A percentile compares a stretch with the other conserved stretches of the same genome.
Evolutionary conservation across 1,140 invertebrate genomes (phyloP).

Genomic region (Bicyclus anynana): DNA sequence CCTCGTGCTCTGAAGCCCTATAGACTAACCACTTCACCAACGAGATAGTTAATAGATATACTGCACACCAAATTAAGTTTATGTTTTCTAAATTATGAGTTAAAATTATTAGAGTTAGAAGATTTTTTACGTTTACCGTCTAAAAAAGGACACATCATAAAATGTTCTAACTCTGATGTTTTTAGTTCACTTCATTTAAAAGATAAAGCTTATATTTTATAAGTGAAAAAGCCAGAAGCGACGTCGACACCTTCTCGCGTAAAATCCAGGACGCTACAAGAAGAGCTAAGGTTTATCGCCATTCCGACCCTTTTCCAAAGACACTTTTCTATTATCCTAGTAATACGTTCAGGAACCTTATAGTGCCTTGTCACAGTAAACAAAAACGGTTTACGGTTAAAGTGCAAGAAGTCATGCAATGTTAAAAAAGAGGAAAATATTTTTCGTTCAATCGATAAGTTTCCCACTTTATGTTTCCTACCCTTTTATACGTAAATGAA

Average conservation of each 20-base stretch:
- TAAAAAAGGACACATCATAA: too few species aligned
- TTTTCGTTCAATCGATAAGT: not conserved
- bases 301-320: conserved; percentile 29
- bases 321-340: conserved; percentile 33
- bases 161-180: not conserved
- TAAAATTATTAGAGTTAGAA: too few species aligned
- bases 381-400: conserved; percentile 14
- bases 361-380: conserved; percentile 16
- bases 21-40: too few species aligned
- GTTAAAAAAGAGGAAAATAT: not conserved
- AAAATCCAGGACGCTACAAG: conserved; percentile 32
- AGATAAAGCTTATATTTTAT: conserved; percentile 20
- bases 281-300: conserved; percentile 33
- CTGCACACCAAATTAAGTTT: too few species aligned
- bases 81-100: too few species aligned
- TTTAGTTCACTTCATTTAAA: not conserved
- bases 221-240: conserved; percentile 21
- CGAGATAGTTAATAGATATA: too few species aligned
- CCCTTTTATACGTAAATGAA: too few species aligned
- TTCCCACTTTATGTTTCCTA: too few species aligned
- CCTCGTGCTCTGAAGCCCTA: too few species aligned
- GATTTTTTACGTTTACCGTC: too few species aligned
- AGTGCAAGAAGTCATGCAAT: conserved; percentile 10
- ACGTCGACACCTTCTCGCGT: conserved; percentile 24
- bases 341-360: conserved; percentile 18